These are phyloP conservation scores for Podocnemis expansa DNA, from an alignment of 2,113 vertebrate species.

Conservation along the genomic window DNA sequence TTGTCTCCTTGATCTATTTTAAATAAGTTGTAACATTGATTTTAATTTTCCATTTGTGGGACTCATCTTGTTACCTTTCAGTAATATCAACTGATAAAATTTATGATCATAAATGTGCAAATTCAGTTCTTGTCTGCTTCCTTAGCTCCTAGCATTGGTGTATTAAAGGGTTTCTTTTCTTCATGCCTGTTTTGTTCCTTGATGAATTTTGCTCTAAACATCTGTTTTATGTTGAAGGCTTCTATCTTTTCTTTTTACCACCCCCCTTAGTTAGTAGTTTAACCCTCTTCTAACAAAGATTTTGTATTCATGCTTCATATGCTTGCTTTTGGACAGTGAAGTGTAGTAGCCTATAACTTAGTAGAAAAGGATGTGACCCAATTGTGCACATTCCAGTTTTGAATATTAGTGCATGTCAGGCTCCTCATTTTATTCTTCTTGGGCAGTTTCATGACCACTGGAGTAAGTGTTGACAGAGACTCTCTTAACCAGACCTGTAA, in stretches of 20 bases:
- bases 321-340: not conserved
- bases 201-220: not conserved
- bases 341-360: not conserved
- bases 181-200: not conserved
- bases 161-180: not conserved
- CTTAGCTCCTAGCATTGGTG: not conserved
- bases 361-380: not conserved
- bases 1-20: too few species aligned
- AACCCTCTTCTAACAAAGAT: not conserved
- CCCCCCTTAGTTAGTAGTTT: not conserved
- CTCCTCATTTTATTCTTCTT: constrained; percentile 39
- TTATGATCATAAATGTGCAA: not conserved
- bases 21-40: too few species aligned
- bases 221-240: not conserved
- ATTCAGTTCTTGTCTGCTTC: not conserved
- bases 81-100: not conserved
- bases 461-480: constrained; percentile 31
- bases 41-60: not conserved
- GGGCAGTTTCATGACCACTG: constrained; percentile 45
- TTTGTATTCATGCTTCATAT: not conserved
- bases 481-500: not conserved
- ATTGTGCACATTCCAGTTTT: constrained; percentile 25
- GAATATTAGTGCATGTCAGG: constrained; percentile 36
- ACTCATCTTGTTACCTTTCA: not conserved
- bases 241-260: not conserved